Evolutionary conservation across 2,888 invertebrate genomes (phyloP), one percentile per base, ranked within the genome.

Genomic region (Chymomyza procnemis): DNA sequence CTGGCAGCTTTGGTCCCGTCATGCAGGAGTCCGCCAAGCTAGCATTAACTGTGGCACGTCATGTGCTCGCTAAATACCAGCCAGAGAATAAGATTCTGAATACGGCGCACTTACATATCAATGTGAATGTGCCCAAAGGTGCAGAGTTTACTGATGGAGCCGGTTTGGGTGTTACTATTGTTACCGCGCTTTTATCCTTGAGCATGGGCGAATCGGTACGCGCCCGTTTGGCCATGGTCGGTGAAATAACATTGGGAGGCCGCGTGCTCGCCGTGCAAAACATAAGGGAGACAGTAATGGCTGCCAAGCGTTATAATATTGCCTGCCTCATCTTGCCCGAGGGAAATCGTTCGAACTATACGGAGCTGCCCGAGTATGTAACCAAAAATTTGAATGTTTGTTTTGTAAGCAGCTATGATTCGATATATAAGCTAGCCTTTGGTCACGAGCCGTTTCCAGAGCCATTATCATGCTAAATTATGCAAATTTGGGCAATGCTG

Each of bases 141-240:
- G 98, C 98, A 1, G 98, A 97, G 0, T 98, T 98, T 0, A 99
- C 99, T 92, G 99, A 99, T 92, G 99, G 99, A 0, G 98, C 98
- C 0, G 97, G 97, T 84, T 98, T 99, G 1, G 99, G 99, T 61
- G 94, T 95, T 79, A 98, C 99, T 16, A 96, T 99, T 77, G 95
- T 96, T 4, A 96, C 97, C 0, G 97, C 99, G 3, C 92, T 99
- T 14, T 89, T 98, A 59, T 98, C 98, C 0, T 92, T 99, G 54
- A 97, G 97, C 0, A 92, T 94, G 83, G 92, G 93, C 62, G 91
- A 92, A 64, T 93, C 96, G 0, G 94, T 95, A 54, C 91, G 95
- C 47, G 94, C 95, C 80, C 93, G 97, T 90, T 92, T 98, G 12
- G 98, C 99, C 52, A 99, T 99, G 99, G 99, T 99, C 0, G 99